These are phyloP conservation scores for Polypedilum vanderplanki DNA, from an alignment of 1,140 invertebrate genomes.

Conservation along the genomic window DNA sequence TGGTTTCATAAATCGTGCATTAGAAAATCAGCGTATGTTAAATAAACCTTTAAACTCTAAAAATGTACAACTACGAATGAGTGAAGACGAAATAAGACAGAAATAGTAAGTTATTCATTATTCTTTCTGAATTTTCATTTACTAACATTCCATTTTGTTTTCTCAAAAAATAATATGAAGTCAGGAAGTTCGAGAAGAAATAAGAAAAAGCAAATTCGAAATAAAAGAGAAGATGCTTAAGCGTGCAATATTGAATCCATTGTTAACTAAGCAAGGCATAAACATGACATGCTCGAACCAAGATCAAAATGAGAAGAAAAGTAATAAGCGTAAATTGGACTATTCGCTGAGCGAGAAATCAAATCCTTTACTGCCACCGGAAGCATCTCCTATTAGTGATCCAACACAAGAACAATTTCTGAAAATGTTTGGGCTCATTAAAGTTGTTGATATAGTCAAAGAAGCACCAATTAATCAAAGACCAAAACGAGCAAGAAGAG, in stretches of 20 bases:
- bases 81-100: slow-evolving; percentile 40
- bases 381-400: slow-evolving; percentile 31
- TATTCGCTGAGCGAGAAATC: not conserved
- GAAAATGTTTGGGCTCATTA: slow-evolving; percentile 38
- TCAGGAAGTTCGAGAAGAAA: too few species aligned
- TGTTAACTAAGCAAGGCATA: too few species aligned
- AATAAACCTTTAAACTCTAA: slow-evolving; percentile 35
- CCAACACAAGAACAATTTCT: slow-evolving; percentile 41
- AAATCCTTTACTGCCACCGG: not conserved
- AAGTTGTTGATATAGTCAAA: slow-evolving; percentile 36
- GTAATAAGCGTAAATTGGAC: not conserved
- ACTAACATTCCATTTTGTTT: too few species aligned
- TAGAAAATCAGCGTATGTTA: slow-evolving; percentile 38
- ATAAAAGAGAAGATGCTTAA: too few species aligned
- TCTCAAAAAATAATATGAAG: too few species aligned
- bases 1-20: slow-evolving; percentile 36
- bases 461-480: slow-evolving; percentile 38
- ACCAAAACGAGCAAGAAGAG: slow-evolving; percentile 40
- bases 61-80: slow-evolving; percentile 36
- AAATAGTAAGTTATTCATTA: slow-evolving; percentile 33
- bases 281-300: too few species aligned
- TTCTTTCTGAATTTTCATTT: too few species aligned
- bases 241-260: too few species aligned
- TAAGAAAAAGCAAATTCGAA: too few species aligned
- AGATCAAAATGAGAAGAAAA: too few species aligned